phyloP scores from a whole-genome alignment of 2,113 vertebrate genomes.

The Motacilla tschutschensis region DNA sequence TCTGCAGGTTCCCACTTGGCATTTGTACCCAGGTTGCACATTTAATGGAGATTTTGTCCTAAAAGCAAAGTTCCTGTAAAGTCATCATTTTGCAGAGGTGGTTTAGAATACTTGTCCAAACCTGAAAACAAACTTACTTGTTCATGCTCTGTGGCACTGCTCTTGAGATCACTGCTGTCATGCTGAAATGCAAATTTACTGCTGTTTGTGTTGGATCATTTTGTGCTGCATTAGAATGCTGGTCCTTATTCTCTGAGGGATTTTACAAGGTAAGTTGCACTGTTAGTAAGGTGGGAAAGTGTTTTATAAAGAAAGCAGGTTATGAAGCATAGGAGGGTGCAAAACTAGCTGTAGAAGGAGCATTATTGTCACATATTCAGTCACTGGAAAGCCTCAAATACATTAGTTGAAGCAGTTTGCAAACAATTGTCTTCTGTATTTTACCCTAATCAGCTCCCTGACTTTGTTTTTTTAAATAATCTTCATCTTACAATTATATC shows the following conservation, averaged over 20 bases:
- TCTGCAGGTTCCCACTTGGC: slow-evolving; percentile 1
- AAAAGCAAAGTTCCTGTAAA: not conserved
- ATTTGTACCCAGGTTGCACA: not conserved
- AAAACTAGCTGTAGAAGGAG: not conserved
- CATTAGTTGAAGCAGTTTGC: not conserved
- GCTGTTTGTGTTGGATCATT: not conserved
- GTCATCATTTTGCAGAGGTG: not conserved
- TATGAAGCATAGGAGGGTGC: not conserved
- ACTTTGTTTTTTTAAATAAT: not conserved
- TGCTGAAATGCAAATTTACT: not conserved
- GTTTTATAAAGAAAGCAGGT: not conserved
- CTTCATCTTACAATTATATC: not conserved
- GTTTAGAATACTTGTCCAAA: not conserved
- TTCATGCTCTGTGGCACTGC: not conserved
- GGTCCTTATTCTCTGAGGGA: not conserved
- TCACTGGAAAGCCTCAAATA: not conserved
- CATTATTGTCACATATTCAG: not conserved
- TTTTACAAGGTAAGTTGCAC: not conserved
- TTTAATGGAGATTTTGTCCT: not conserved
- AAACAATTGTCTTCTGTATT: not conserved
- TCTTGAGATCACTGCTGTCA: not conserved
- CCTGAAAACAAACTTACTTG: not conserved
- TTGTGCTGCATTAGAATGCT: not conserved
- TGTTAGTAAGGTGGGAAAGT: not conserved
- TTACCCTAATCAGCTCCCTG: not conserved